These are phyloP conservation scores for Saturnia japonica DNA, from an alignment of 2,888 invertebrate species.

Conservation along the genomic window DNA sequence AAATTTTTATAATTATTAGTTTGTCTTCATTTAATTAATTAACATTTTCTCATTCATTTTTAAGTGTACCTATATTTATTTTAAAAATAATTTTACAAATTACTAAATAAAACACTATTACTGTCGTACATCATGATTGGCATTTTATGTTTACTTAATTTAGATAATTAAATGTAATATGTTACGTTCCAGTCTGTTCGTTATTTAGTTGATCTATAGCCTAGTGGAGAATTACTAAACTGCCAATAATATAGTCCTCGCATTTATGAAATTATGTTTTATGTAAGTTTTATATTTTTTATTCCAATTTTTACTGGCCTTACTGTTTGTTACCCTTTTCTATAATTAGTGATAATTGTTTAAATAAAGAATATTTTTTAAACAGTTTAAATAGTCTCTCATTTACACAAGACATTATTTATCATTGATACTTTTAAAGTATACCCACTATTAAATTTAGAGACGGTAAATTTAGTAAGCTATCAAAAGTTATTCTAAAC, in stretches of 20 bases:
- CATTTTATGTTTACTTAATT: constrained; percentile 63
- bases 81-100: constrained; percentile 37
- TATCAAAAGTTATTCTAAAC: no score
- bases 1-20: neutral
- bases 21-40: constrained; percentile 21
- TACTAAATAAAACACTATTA: constrained; percentile 30
- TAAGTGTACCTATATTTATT: constrained; percentile 49
- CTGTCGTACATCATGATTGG: constrained; percentile 76
- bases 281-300: constrained; percentile 16
- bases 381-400: neutral
- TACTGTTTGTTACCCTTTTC: neutral
- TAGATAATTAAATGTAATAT: constrained; percentile 43
- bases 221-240: constrained; percentile 48
- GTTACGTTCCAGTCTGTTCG: constrained; percentile 59
- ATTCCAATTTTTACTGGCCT: neutral
- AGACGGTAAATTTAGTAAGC: neutral
- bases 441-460: neutral
- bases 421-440: neutral
- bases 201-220: constrained; percentile 39
- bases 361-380: neutral
- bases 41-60: constrained; percentile 48
- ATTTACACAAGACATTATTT: neutral
- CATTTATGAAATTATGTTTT: constrained; percentile 50
- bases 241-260: constrained; percentile 75
- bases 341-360: neutral